Base-by-base conservation (phyloP, 2,888 invertebrate species). In the Brachyptera putata region DNA sequence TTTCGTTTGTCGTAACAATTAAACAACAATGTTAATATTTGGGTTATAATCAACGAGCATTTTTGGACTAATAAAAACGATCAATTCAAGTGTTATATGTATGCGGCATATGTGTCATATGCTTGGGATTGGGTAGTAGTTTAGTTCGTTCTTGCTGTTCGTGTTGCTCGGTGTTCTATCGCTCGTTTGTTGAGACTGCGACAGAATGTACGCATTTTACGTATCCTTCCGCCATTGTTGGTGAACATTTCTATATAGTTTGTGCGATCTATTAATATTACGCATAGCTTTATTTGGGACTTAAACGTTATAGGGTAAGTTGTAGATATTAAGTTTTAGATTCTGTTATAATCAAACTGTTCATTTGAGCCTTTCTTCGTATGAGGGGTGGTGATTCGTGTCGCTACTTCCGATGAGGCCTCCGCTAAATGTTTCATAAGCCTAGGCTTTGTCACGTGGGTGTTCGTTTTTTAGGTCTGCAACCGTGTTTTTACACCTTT, bases 401-500 rank as follows among this genome's bases (percentile, higher is more conserved):
- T n/a, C 30, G 5, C 30, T 21, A 16, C 7, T 46, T 26, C 21
- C 62, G 60, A 63, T 55, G 60, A 62, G 57, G 60, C 61, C 59
- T 61, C 62, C 58, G 57, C 59, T 49, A 61, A 60, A 46, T 24
- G 62, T 63, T 64, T 62, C 61, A 50, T 60, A 61, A 61, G 65
- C 58, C 59, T 41, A 57, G 62, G 62, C 65, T 61, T 65, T 58
- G 63, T 65, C 65, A 65, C 65, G 65, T 65, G 65, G 65, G 63
- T 61, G 65, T 60, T 11, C 30, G 5, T 5, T 5, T 30, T 30
- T 5, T 30, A 11, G 30, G 30, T 30, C 30, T 14, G 24, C n/a
- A 3, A 41, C 18, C 16, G 43, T 49, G 25, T 26, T 25, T 48
- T n/a, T n/a, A n/a, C n/a, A n/a, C n/a, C n/a, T n/a, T n/a, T n/a